Evolutionary conservation across 2,888 invertebrate genomes (phyloP).

Genomic region (Limenitis camilla): DNA sequence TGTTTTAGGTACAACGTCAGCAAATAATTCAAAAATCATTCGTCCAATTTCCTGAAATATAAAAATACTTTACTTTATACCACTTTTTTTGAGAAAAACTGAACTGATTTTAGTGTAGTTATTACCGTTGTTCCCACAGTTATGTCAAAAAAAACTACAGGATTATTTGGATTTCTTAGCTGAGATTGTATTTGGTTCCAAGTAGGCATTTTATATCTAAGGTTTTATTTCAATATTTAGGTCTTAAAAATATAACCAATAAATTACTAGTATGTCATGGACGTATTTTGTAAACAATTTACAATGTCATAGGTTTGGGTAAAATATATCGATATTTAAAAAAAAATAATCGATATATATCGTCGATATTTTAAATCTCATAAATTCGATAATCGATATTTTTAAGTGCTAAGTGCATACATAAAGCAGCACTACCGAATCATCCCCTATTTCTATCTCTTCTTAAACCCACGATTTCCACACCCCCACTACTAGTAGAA

Average conservation of each 20-base stretch:
- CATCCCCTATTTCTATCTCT: no score
- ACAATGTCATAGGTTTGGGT: no score
- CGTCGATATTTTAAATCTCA: no score
- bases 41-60: conserved; percentile 91
- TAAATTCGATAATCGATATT: no score
- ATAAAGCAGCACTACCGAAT: no score
- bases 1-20: conserved; percentile 96
- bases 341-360: no score
- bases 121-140: conserved; percentile 94
- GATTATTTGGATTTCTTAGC: conserved; percentile 92
- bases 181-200: conserved; percentile 97
- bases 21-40: conserved; percentile 98
- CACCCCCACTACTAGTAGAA: no score
- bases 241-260: background rate
- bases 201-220: conserved; percentile 89
- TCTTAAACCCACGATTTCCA: no score
- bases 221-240: background rate
- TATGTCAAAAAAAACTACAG: conserved; percentile 98
- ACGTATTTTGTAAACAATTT: no score
- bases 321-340: no score
- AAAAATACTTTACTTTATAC: background rate
- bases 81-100: background rate
- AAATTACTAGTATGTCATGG: no score
- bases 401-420: no score
- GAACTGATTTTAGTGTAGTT: conserved; percentile 5